A percentile compares a stretch with the other conserved stretches of the same genome.
phyloP scores from a whole-genome alignment of 2,888 invertebrate species.

The Rotaria socialis region DNA sequence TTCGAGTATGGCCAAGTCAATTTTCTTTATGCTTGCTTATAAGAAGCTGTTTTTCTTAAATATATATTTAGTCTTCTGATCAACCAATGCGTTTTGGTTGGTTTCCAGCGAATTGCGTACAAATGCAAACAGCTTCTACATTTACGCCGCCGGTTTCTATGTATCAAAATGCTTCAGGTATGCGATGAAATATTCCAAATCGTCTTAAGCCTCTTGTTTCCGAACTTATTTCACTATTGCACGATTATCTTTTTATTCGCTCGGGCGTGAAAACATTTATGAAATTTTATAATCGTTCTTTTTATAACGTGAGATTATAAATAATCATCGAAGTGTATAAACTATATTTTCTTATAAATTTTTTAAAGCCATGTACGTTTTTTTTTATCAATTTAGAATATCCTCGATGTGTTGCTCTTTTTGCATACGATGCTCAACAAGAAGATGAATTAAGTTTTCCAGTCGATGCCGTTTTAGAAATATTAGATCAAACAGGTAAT shows the following conservation, averaged over 20 bases:
- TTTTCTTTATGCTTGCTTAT: not conserved
- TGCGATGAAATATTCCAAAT: too few relatives aligned
- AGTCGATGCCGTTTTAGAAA: not conserved
- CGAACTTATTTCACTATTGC: too few relatives aligned
- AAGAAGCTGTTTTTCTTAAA: conserved; percentile 49
- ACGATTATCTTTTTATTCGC: too few relatives aligned
- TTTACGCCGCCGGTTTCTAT: not conserved
- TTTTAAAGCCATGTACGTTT: too few relatives aligned
- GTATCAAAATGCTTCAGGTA: not conserved
- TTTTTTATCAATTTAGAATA: not conserved
- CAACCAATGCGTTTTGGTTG: conserved; percentile 87
- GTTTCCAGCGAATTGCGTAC: conserved; percentile 98
- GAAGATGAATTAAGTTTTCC: conserved; percentile 58
- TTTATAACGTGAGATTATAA: too few relatives aligned
- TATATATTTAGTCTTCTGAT: conserved; percentile 65
- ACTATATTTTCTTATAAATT: too few relatives aligned
- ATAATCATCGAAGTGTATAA: too few relatives aligned
- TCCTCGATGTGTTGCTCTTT: conserved; percentile 51
- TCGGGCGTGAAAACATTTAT: too few relatives aligned
- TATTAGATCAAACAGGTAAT: not conserved
- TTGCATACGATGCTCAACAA: conserved; percentile 56
- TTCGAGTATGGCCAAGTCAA: conserved; percentile 67
- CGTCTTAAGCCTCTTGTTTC: too few relatives aligned
- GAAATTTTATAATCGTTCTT: too few relatives aligned
- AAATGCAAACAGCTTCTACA: conserved; percentile 61